phyloP scores from a whole-genome alignment of 1,140 invertebrate species.

The Drosophila dunni region DNA sequence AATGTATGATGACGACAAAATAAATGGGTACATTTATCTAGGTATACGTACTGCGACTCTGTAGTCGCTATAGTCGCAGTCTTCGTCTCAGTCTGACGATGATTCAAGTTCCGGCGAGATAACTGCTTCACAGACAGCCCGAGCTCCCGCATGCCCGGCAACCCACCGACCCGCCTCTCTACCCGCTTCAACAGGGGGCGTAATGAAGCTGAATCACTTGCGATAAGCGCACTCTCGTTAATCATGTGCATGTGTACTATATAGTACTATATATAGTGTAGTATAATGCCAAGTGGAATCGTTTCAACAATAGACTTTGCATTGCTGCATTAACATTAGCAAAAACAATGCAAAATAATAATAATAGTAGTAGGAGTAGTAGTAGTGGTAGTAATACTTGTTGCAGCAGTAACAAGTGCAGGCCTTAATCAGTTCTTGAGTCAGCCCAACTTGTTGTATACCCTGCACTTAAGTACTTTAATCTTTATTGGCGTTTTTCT shows the following conservation, averaged over 20 bases:
- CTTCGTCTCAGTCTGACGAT: background rate
- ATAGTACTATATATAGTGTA: background rate
- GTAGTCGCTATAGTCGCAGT: background rate
- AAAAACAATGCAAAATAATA: conserved; percentile 1
- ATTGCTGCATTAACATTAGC: conserved; percentile 22
- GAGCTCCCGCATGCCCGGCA: background rate
- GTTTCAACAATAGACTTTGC: conserved; percentile 35
- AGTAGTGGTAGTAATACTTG: background rate
- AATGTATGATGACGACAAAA: background rate
- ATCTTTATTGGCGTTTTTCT: background rate
- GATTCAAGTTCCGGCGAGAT: conserved; percentile 37
- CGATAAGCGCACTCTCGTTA: conserved; percentile 49
- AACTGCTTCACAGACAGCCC: conserved; percentile 7
- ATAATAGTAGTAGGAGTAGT: background rate
- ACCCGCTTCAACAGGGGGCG: conserved; percentile 39
- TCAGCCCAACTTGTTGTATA: conserved; percentile 6
- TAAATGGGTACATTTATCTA: too few relatives aligned
- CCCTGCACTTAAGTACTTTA: background rate
- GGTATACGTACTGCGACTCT: too few relatives aligned
- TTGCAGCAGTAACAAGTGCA: conserved; percentile 19
- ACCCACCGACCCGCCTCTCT: background rate
- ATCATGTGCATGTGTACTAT: background rate
- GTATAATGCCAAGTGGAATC: conserved; percentile 23
- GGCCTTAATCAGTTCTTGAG: background rate
- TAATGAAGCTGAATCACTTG: conserved; percentile 70